A percentile compares a stretch with the other conserved stretches of the same genome.
These are phyloP conservation scores for Pseudochaenichthys georgianus DNA, from an alignment of 2,797 vertebrate species.

Conservation along the genomic window DNA sequence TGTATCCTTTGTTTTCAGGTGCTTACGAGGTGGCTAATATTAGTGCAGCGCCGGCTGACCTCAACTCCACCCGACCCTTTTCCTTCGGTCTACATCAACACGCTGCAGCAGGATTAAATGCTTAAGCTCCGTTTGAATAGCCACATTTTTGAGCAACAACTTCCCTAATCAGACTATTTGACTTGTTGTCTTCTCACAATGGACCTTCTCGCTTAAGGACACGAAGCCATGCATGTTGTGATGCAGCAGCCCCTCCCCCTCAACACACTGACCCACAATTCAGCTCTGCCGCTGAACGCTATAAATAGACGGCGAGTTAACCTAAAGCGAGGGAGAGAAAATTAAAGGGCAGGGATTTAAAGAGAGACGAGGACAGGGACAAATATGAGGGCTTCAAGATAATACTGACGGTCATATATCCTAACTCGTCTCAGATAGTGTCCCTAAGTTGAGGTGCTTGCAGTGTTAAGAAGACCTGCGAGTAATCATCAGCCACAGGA, in stretches of 20 bases:
- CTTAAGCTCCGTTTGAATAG: too few species aligned
- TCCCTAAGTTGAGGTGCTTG: neutral
- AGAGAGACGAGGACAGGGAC: slow-evolving; percentile 37
- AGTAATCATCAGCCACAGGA: slow-evolving; percentile 35
- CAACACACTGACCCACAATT: slow-evolving; percentile 83
- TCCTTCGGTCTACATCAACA: slow-evolving; percentile 57
- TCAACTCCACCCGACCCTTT: slow-evolving; percentile 46
- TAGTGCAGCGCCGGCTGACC: slow-evolving; percentile 46
- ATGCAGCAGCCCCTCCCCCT: slow-evolving; percentile 50
- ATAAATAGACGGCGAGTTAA: slow-evolving; percentile 79
- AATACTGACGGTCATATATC: neutral
- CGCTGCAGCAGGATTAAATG: neutral
- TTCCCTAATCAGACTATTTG: neutral
- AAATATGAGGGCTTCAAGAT: slow-evolving; percentile 18
- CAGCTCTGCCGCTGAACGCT: slow-evolving; percentile 62
- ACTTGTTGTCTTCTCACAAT: neutral
- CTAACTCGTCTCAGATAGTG: too few species aligned
- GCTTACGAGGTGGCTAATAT: slow-evolving; percentile 35
- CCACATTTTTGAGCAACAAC: neutral
- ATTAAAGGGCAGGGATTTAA: slow-evolving; percentile 39
- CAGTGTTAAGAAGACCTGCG: neutral
- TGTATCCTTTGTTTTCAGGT: slow-evolving; percentile 35
- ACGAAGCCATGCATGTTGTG: slow-evolving; percentile 22
- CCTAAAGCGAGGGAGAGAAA: slow-evolving; percentile 57
- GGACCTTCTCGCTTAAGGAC: neutral